Conservation (phyloP, 2,113 vertebrate genomes). For the Cyphomyrus discorhynchus region DNA sequence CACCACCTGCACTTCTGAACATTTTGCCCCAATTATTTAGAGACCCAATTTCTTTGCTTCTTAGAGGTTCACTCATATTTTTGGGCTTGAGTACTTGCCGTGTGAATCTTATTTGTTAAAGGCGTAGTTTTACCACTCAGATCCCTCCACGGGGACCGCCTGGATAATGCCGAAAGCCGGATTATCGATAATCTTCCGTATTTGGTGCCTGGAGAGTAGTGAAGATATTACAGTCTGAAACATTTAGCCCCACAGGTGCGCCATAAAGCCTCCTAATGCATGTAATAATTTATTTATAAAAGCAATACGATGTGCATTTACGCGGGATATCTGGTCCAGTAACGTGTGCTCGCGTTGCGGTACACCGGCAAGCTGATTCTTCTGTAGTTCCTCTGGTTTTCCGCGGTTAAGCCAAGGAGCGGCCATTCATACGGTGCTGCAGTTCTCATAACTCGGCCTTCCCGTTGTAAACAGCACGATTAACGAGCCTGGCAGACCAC, state of each 20-base stretch:
- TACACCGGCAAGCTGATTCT: background rate
- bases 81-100: background rate
- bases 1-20: background rate
- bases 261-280: background rate
- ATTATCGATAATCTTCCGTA: conserved; percentile 4
- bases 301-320: background rate
- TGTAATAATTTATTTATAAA: background rate
- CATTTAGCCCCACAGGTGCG: background rate
- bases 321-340: background rate
- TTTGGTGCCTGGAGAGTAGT: background rate
- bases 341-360: background rate
- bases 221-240: background rate
- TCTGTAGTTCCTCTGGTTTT: background rate
- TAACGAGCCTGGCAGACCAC: background rate
- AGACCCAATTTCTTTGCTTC: background rate
- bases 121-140: background rate
- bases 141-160: background rate
- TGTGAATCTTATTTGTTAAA: background rate
- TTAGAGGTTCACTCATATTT: background rate
- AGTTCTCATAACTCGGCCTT: background rate
- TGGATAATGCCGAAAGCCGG: background rate
- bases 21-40: background rate
- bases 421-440: background rate
- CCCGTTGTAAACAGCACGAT: background rate
- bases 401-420: background rate